Conservation (phyloP, 2,888 invertebrate species). For the Bugula neritina region DNA sequence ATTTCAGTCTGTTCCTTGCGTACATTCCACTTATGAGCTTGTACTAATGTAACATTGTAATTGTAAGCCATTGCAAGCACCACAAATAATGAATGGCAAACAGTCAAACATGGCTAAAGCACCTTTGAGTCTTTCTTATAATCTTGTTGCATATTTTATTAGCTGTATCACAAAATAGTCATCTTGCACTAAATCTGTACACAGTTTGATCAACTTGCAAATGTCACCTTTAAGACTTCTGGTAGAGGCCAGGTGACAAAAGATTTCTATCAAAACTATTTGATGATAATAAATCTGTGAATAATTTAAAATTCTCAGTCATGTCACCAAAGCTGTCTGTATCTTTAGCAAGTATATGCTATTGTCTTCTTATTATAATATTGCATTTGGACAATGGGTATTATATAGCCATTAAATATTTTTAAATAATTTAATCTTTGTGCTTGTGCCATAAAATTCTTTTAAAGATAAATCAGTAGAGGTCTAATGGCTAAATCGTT, state of each 20-base stretch:
- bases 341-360: not conserved
- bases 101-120: not conserved
- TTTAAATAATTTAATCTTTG: not conserved
- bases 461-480: not conserved
- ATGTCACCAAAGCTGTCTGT: not conserved
- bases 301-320: not conserved
- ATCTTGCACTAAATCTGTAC: not conserved
- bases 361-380: not conserved
- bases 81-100: conserved; percentile 23
- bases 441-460: not conserved
- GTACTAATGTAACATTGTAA: conserved; percentile 21
- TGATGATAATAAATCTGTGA: not conserved
- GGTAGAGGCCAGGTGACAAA: not conserved
- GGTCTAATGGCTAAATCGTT: not conserved
- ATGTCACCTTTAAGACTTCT: not conserved
- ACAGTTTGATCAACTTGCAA: not conserved
- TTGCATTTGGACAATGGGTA: not conserved
- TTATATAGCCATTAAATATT: not conserved
- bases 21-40: not conserved
- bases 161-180: not conserved
- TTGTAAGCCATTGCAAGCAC: conserved; percentile 1
- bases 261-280: not conserved
- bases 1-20: conserved; percentile 1
- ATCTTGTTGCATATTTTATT: not conserved
- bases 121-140: not conserved